Evolutionary conservation across 1,140 invertebrate genomes (phyloP).

Genomic region (Lysiphlebus fabarum): DNA sequence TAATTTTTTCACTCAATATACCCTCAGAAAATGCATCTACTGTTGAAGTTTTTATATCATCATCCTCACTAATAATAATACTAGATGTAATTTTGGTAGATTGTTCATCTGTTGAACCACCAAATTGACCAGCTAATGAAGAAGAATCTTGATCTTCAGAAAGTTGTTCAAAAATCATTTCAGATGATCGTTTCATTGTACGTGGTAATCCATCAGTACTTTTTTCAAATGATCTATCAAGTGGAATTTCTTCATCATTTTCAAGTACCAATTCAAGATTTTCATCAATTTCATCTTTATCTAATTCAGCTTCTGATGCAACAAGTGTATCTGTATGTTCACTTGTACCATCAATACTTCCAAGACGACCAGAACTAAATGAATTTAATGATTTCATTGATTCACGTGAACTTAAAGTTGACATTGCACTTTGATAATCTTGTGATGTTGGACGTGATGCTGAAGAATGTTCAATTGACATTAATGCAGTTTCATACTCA

Average conservation of each 20-base stretch:
- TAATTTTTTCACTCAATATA: conserved; percentile 6
- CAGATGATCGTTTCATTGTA: conserved; percentile 82
- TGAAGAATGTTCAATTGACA: conserved; percentile 72
- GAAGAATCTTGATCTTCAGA: conserved; percentile 35
- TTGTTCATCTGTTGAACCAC: conserved; percentile 26
- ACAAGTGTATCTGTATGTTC: conserved; percentile 88
- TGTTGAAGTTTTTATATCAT: conserved; percentile 18
- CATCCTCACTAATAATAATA: conserved; percentile 17
- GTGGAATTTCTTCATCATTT: conserved; percentile 33
- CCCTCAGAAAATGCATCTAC: conserved; percentile 14
- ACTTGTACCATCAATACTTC: conserved; percentile 79
- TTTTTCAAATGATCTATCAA: conserved; percentile 35
- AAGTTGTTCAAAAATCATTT: conserved; percentile 78
- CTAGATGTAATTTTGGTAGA: conserved; percentile 28
- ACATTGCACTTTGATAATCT: conserved; percentile 81
- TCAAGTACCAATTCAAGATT: conserved; percentile 44
- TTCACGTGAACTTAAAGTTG: conserved; percentile 79
- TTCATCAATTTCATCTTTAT: conserved; percentile 51
- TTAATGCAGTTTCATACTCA: conserved; percentile 85
- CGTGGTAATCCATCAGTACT: conserved; percentile 53
- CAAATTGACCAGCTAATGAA: conserved; percentile 32
- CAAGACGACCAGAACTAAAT: conserved; percentile 81
- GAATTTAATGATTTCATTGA: conserved; percentile 87
- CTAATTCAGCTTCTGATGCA: conserved; percentile 68
- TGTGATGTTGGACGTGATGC: conserved; percentile 69